Evolutionary conservation across 1,140 invertebrate species (phyloP).

Genomic region (Hirudo medicinalis): DNA sequence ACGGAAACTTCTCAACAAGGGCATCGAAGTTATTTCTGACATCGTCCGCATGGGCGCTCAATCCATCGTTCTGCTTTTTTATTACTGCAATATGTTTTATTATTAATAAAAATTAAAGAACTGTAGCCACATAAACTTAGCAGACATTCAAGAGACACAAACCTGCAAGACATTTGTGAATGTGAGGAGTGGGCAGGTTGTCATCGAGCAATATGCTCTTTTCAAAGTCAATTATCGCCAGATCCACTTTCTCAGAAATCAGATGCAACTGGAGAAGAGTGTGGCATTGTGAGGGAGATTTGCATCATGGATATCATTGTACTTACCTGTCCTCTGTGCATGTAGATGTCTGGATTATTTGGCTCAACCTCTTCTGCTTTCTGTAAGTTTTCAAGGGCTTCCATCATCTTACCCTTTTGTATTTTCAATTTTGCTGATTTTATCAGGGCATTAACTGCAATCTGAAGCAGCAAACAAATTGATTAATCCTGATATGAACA

Average conservation of each 20-base stretch:
- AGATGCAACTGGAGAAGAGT: constrained; percentile 56
- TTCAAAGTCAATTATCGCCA: constrained; percentile 66
- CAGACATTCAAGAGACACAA: not conserved
- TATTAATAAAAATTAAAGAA: too few species aligned
- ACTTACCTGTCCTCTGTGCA: constrained; percentile 57
- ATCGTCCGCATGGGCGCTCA: not conserved
- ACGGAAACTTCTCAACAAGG: constrained; percentile 62
- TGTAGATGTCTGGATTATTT: constrained; percentile 69
- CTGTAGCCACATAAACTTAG: not conserved
- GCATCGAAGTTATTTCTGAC: constrained; percentile 55
- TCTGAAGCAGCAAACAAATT: constrained; percentile 26
- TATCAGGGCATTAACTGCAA: constrained; percentile 62
- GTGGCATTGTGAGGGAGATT: not conserved
- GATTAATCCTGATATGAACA: too few species aligned
- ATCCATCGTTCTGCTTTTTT: not conserved
- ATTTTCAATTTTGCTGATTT: constrained; percentile 70
- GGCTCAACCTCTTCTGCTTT: constrained; percentile 60
- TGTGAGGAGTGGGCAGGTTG: constrained; percentile 63
- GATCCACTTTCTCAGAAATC: constrained; percentile 61
- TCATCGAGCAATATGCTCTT: constrained; percentile 67
- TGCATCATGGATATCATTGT: too few species aligned
- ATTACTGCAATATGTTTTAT: too few species aligned
- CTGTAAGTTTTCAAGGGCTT: constrained; percentile 57
- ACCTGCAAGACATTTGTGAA: constrained; percentile 55
- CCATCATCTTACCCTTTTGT: constrained; percentile 57